Evolutionary conservation across 1,140 invertebrate species (phyloP), one percentile per base, ranked within the genome.

Genomic region (Cepaea nemoralis): DNA sequence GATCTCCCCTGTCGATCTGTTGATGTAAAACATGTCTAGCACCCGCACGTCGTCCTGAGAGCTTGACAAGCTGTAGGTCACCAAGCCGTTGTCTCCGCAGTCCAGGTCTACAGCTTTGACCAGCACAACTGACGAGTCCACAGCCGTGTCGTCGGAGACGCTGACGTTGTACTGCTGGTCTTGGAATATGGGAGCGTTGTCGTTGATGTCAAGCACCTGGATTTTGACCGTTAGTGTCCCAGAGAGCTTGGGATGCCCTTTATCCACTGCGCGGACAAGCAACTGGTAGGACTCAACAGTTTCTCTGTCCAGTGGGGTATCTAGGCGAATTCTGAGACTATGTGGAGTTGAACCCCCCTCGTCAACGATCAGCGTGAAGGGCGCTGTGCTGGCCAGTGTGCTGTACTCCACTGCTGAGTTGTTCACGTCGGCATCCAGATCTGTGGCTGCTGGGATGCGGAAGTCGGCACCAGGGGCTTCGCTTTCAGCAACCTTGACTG

Each of bases 101-200:
- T 99, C 97, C 88, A 95, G 95, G 92, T 99, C 97, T 12, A 94
- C 93, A 5, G 97, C 97, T 3, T 94, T 94, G n/a, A 98, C 90
- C 87, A 95, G 95, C 71, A 97, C 91, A 14, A 88, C 84, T 0
- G 86, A 73, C 39, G 78, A 77, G 55, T 83, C 78, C 35, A 87
- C 82, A 3, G 85, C 73, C 27, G 85, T 84, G 39, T 83, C 84
- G 42, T 87, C 85, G 8, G 87, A 88, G 35, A 85, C 81, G 77
- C 88, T 89, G 33, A 85, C 83, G 2, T 45, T 55, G 69, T 84
- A 88, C 0, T 42, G 66, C 16, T 83, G 83, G 55, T 84, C 83
- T 27, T 85, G 81, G 80, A 89, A 87, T 24, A 94, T 92, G 0
- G 97, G 97, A 8, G 95, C 94, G 91, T 98, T 98, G 93, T 99